A percentile compares a stretch with the other conserved stretches of the same genome.
Evolutionary conservation across 2,888 invertebrate species (phyloP).

Genomic region (Leucoma salicis): DNA sequence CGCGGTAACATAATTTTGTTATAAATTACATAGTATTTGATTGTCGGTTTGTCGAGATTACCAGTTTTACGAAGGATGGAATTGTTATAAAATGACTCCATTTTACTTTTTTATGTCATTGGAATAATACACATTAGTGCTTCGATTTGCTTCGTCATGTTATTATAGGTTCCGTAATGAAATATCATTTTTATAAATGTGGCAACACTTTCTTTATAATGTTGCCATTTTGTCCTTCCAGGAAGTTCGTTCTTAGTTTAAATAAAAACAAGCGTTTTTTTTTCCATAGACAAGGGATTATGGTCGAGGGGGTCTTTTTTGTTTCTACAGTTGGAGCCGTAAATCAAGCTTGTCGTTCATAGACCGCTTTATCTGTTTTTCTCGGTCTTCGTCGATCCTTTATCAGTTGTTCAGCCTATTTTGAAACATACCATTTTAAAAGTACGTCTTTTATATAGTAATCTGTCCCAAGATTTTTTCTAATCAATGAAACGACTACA

Average conservation of each 20-base stretch:
- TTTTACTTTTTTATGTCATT: slow-evolving; percentile 63
- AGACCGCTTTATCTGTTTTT: slow-evolving; percentile 28
- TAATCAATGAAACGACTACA: no score
- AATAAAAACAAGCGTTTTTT: slow-evolving; percentile 28
- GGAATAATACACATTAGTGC: slow-evolving; percentile 72
- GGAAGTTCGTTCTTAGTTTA: slow-evolving; percentile 31
- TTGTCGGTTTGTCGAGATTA: slow-evolving; percentile 76
- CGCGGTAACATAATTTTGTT: slow-evolving; percentile 74
- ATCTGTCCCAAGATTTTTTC: no score
- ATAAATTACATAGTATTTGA: slow-evolving; percentile 71
- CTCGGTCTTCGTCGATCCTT: slow-evolving; percentile 25
- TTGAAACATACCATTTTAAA: slow-evolving; percentile 3
- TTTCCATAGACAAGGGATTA: slow-evolving; percentile 31
- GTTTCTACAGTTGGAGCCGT: slow-evolving; percentile 31
- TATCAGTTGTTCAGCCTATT: slow-evolving; percentile 24
- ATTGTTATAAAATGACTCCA: slow-evolving; percentile 75
- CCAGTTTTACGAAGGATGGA: slow-evolving; percentile 63
- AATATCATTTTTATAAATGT: slow-evolving; percentile 59
- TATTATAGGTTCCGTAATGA: slow-evolving; percentile 65
- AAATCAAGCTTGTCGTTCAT: slow-evolving; percentile 34
- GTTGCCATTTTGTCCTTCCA: slow-evolving; percentile 41
- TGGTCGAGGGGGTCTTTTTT: slow-evolving; percentile 26
- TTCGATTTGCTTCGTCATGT: slow-evolving; percentile 59
- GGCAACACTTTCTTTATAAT: slow-evolving; percentile 47
- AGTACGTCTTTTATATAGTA: neutral